A percentile compares a stretch with the other conserved stretches of the same genome.
These are phyloP conservation scores for Fragum whitleyi DNA, from an alignment of 2,888 invertebrate species.

Conservation along the genomic window DNA sequence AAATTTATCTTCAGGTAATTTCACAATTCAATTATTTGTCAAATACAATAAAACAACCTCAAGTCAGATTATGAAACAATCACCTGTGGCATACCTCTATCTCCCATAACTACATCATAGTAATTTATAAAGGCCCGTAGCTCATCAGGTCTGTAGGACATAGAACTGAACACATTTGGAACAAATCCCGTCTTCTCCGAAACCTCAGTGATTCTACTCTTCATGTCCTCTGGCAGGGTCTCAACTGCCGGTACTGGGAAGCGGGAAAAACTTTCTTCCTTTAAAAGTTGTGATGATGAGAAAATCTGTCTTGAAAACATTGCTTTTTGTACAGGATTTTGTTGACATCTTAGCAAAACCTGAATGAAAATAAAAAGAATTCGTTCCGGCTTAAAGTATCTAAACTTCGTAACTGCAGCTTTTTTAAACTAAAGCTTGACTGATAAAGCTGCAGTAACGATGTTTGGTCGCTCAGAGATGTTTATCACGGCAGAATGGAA, in stretches of 20 bases:
- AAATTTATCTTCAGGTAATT: too few species aligned
- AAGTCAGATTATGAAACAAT: too few species aligned
- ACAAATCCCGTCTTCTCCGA: constrained; percentile 75
- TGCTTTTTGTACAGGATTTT: background rate
- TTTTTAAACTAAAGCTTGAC: too few species aligned
- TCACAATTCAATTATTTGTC: too few species aligned
- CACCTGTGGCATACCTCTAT: constrained; percentile 66
- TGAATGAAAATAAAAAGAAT: background rate
- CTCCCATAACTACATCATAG: constrained; percentile 77
- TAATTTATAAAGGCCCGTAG: constrained; percentile 76
- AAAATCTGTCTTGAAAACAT: background rate
- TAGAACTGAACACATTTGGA: constrained; percentile 77
- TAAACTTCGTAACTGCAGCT: background rate
- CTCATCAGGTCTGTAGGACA: constrained; percentile 78
- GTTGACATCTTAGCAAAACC: background rate
- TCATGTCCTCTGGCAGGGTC: constrained; percentile 68
- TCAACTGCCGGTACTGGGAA: constrained; percentile 70
- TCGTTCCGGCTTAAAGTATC: too few species aligned
- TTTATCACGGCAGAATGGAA: too few species aligned
- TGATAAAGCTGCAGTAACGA: background rate
- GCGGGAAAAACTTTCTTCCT: constrained; percentile 50
- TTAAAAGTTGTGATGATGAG: background rate
- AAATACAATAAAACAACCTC: too few species aligned
- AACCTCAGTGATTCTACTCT: constrained; percentile 57
- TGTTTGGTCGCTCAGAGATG: background rate